Evolutionary conservation across 2,113 vertebrate genomes (phyloP), one percentile per base, ranked within the genome.

Genomic region (Protobothrops mucrosquamatus): DNA sequence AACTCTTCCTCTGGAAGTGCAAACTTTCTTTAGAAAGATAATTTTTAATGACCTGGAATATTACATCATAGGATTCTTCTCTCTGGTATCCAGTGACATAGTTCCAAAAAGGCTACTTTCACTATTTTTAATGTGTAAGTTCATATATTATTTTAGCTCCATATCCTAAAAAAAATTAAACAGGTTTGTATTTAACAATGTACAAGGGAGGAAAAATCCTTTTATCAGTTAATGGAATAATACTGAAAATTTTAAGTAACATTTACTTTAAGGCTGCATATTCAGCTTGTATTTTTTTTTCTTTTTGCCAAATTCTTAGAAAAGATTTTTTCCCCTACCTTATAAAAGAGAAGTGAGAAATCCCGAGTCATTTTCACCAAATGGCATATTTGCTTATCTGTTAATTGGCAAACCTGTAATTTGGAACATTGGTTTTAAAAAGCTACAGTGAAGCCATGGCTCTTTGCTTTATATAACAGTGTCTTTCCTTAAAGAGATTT

Each of bases 291-390:
- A 64, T 14, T 29, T 64, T 15, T 64, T 69, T 69, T 69, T 15
- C 85, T 55, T 95, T 52, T 92, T 46, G 11, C 89, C 39, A 18
- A 43, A 15, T 23, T 48, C 55, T 64, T 89, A 86, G 87, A 56
- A 94, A 8, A 94, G 0, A 94, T 24, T 3, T 46, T 20, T 43
- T 59, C n/a, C 1, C 96, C 95, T 97, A 99, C 99, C 98, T 98
- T 98, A 95, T 99, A 99, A 97, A 99, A 99, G 43, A 99, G 98
- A 48, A 99, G 94, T 22, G 98, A 98, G 96, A 99, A 99, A 95
- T 99, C 98, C 15, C 97, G 97, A 1, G 97, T 98, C 98, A 99
- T 99, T 97, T 99, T 99, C 95, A 99, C 99, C 94, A 99, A 91
- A 95, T 98, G 98, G 94, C 90, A 95, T 90, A 97, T 95, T 85